These are phyloP conservation scores for Hydrotaea cyrtoneurina DNA, from an alignment of 2,888 invertebrate species.

Conservation along the genomic window DNA sequence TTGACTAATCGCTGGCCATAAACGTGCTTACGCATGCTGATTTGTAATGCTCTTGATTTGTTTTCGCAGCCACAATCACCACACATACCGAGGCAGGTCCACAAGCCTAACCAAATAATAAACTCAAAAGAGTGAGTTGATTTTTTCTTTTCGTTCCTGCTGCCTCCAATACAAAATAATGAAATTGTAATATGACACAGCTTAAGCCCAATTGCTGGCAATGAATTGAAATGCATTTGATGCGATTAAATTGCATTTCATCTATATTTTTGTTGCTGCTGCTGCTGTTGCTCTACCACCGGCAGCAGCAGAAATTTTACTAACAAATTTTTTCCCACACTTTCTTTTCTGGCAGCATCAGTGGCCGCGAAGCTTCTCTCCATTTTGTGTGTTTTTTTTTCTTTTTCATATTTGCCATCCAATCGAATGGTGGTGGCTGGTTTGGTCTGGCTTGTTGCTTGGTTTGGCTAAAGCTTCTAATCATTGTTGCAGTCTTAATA, in stretches of 20 bases:
- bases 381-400: background rate
- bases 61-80: background rate
- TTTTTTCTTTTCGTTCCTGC: too few species aligned
- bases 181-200: conserved; percentile 38
- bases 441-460: background rate
- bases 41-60: conserved; percentile 68
- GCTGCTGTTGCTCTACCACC: background rate
- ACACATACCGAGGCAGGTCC: background rate
- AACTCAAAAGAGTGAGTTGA: too few species aligned
- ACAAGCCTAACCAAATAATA: too few species aligned
- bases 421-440: background rate
- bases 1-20: conserved; percentile 70
- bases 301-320: conserved; percentile 54
- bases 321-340: conserved; percentile 67
- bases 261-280: conserved; percentile 24
- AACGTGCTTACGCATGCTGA: conserved; percentile 71
- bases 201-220: conserved; percentile 31
- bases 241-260: conserved; percentile 39
- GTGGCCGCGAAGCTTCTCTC: background rate
- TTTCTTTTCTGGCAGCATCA: conserved; percentile 57
- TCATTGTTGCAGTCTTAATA: conserved; percentile 30
- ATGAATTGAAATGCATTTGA: conserved; percentile 39
- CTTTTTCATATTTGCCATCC: conserved; percentile 23
- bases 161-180: conserved; percentile 2
- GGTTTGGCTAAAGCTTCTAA: conserved; percentile 32